Conservation (phyloP, 2,113 vertebrate species). For the Cinclus mexicanus region DNA sequence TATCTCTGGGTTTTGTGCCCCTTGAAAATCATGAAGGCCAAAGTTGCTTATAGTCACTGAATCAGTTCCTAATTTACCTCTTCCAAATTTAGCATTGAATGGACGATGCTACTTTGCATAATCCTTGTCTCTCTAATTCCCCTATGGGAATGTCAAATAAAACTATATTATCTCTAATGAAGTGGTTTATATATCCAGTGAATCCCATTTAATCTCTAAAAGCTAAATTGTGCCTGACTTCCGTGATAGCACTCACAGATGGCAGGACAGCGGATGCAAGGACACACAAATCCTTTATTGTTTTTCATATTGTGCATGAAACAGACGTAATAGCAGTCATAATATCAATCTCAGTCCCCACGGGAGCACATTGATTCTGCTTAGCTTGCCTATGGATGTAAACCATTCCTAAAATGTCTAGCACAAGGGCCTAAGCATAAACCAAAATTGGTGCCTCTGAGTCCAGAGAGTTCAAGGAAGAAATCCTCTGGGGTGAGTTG, state of each 20-base stretch:
- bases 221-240: background rate
- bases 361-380: background rate
- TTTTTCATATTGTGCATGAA: background rate
- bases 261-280: background rate
- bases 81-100: background rate
- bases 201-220: constrained; percentile 3
- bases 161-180: background rate
- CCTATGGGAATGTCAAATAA: background rate
- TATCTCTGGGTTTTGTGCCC: background rate
- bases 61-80: background rate
- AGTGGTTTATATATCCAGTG: background rate
- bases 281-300: background rate
- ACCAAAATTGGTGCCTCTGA: background rate
- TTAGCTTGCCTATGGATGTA: background rate
- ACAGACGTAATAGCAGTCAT: background rate
- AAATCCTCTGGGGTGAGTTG: background rate
- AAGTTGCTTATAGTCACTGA: background rate
- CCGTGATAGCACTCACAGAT: background rate
- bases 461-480: background rate
- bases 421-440: background rate
- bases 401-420: background rate
- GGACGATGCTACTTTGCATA: background rate
- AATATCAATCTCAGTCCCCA: background rate
- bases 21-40: background rate
- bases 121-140: background rate